Evolutionary conservation across 2,888 invertebrate species (phyloP), one percentile per base, ranked within the genome.

Genomic region (Leptinotarsa haldemani): DNA sequence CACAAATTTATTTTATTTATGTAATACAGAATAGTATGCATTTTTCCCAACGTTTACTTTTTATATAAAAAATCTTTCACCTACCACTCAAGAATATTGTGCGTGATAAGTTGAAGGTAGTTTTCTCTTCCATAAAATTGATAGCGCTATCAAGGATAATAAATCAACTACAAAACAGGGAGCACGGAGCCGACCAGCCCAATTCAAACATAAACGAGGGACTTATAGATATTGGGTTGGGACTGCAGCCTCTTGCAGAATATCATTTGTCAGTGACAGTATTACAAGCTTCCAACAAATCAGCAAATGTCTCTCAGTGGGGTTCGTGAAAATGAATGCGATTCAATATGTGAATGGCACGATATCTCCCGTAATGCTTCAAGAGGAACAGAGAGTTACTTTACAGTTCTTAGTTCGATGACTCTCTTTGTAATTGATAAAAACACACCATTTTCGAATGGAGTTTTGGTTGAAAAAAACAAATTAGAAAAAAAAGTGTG

Each of bases 361-460:
- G 15, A 56, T 58, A 64, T 70, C 40, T 70, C 63, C 48, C 12
- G 40, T 40, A 40, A 40, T 40, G 7, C 9, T 9, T 12, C 12
- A 40, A 40, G 30, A 30, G 30, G 40, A 12, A 40, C 40, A 40
- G 40, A 40, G 40, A 40, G 9, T 40, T 40, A 9, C 40, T 48
- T 70, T 15, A 15, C 20, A 22, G 52, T 50, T 65, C 65, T 20
- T 7, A 52, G 71, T 74, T 74, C 78, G 77, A 79, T 78, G 77
- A 73, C 72, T 47, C 9, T 9, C 9, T 40, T 40, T 9, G 40
- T 7, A 12, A 40, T 9, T 40, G 12, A 40, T 40, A 9, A 40
- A 40, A 40, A 9, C 30, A 40, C 3, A 40, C 9, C 12, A 40
- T 40, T 40, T 40, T 40, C 9, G 2, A 30, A 30, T 9, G 30